Evolutionary conservation across 1,140 invertebrate species (phyloP).

Genomic region (Ptiloglossa arizonensis): DNA sequence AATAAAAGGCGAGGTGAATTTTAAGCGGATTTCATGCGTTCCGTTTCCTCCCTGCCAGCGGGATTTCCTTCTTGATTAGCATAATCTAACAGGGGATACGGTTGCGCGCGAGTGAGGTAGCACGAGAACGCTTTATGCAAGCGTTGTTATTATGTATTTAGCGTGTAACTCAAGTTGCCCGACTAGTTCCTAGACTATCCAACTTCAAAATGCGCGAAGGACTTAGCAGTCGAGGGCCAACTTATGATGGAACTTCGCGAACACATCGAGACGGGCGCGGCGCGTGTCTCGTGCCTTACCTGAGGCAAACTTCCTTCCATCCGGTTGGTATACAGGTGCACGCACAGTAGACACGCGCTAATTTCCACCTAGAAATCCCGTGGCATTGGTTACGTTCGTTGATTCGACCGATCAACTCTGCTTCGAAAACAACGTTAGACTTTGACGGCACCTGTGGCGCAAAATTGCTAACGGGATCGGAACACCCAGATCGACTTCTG

Average conservation of each 20-base stretch:
- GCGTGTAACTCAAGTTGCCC: constrained; percentile 48
- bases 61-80: constrained; percentile 55
- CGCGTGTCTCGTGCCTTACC: constrained; percentile 15
- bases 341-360: not conserved
- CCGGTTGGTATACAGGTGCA: constrained; percentile 13
- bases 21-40: constrained; percentile 28
- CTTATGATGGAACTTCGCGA: constrained; percentile 61
- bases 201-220: constrained; percentile 31
- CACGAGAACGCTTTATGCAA: not conserved
- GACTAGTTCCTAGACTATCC: constrained; percentile 41
- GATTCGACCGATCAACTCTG: not conserved
- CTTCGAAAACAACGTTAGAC: not conserved
- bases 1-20: constrained; percentile 49
- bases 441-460: not conserved
- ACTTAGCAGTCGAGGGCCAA: constrained; percentile 56
- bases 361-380: constrained; percentile 2
- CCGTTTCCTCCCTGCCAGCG: constrained; percentile 11
- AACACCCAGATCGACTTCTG: too few relatives aligned
- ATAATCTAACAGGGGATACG: constrained; percentile 45
- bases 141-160: constrained; percentile 64
- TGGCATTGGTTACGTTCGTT: not conserved
- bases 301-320: constrained; percentile 12
- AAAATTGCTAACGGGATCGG: too few relatives aligned
- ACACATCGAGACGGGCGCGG: constrained; percentile 36
- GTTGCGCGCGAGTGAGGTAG: not conserved